These are phyloP conservation scores for Pitta sordida DNA, from an alignment of 2,113 vertebrate species.

Conservation along the genomic window DNA sequence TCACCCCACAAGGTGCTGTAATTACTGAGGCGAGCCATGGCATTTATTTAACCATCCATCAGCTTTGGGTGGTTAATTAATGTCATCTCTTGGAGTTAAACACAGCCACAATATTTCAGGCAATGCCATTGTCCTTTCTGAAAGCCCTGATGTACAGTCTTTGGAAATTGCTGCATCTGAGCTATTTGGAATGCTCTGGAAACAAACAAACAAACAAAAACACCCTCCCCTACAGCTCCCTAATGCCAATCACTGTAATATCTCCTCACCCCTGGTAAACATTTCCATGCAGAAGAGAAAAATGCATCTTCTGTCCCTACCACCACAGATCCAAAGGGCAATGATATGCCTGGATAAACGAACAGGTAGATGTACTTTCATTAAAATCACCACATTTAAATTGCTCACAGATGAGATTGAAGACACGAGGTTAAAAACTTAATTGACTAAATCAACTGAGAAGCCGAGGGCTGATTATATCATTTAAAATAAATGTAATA, in stretches of 20 bases:
- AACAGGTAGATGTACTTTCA: conserved; percentile 66
- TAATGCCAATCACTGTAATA: background rate
- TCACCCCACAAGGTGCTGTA: background rate
- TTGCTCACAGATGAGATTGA: conserved; percentile 59
- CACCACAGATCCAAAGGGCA: conserved; percentile 30
- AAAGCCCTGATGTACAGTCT: background rate
- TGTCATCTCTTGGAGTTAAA: background rate
- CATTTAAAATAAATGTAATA: conserved; percentile 58
- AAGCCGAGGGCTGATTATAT: conserved; percentile 56
- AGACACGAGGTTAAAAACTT: conserved; percentile 69
- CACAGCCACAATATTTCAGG: background rate
- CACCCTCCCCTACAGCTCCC: background rate
- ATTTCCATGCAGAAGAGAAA: background rate
- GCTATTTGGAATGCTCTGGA: background rate
- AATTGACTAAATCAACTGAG: conserved; percentile 69
- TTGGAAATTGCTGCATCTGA: background rate
- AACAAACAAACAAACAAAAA: background rate
- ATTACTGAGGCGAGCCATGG: rapidly evolving
- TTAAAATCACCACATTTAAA: conserved; percentile 64
- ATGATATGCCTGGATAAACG: conserved; percentile 32
- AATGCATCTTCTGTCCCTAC: background rate
- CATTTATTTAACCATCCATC: background rate
- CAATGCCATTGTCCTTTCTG: background rate
- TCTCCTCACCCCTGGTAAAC: background rate
- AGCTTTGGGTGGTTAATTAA: background rate